These are phyloP conservation scores for Hyalella azteca DNA, from an alignment of 2,888 invertebrate species.

Conservation along the genomic window DNA sequence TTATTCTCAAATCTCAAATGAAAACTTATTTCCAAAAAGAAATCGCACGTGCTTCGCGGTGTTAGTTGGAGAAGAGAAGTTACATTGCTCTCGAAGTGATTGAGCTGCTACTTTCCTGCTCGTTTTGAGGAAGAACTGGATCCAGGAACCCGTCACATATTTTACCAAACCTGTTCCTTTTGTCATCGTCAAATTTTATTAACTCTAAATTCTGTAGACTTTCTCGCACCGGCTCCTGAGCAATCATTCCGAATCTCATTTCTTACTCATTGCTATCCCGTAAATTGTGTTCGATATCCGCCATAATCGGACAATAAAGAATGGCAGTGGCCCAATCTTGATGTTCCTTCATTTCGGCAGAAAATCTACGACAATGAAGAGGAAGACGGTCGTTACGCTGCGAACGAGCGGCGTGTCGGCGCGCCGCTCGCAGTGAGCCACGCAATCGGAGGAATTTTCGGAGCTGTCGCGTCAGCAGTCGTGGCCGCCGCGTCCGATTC, in stretches of 20 bases:
- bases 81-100: neutral
- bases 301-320: slow-evolving; percentile 31
- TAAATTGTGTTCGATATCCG: slow-evolving; percentile 36
- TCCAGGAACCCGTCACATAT: neutral
- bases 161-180: neutral
- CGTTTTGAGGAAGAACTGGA: slow-evolving; percentile 4
- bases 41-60: too few species aligned
- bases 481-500: neutral
- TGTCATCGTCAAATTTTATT: slow-evolving; percentile 16
- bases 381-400: neutral
- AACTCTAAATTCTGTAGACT: slow-evolving; percentile 14
- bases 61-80: neutral
- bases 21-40: too few species aligned
- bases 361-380: slow-evolving; percentile 7
- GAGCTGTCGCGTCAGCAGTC: neutral
- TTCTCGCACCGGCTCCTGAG: neutral
- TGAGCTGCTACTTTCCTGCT: neutral
- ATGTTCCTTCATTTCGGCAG: slow-evolving; percentile 28
- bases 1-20: too few species aligned
- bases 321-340: slow-evolving; percentile 34
- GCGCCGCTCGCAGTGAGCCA: slow-evolving; percentile 17
- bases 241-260: slow-evolving; percentile 27
- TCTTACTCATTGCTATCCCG: slow-evolving; percentile 36
- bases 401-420: neutral
- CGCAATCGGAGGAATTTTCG: neutral